phyloP scores from a whole-genome alignment of 2,113 vertebrate species.

The Leptocoma aspasia region DNA sequence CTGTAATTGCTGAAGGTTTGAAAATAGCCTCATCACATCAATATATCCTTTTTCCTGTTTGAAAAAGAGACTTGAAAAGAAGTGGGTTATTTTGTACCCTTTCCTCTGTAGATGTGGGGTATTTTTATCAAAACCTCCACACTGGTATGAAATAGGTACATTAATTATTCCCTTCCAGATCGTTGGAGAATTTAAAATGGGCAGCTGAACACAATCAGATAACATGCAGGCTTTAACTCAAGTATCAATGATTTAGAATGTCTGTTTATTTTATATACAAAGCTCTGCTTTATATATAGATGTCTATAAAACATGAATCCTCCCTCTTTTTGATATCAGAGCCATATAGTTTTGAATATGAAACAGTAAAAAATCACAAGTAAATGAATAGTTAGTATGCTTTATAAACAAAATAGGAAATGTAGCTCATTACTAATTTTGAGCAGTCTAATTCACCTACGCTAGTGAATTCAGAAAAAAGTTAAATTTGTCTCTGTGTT shows the following conservation, averaged over 20 bases:
- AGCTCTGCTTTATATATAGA: not conserved
- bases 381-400: not conserved
- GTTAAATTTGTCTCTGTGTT: not conserved
- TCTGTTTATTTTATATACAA: not conserved
- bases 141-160: not conserved
- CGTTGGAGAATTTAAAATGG: not conserved
- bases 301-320: not conserved
- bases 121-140: not conserved
- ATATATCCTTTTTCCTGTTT: not conserved
- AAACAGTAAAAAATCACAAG: not conserved
- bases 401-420: not conserved
- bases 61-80: not conserved
- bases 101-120: not conserved
- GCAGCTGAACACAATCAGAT: not conserved
- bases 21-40: constrained; percentile 26
- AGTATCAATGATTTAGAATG: not conserved
- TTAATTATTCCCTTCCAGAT: not conserved
- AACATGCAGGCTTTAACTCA: not conserved
- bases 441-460: not conserved
- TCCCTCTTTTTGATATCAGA: not conserved
- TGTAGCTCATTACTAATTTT: not conserved
- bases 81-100: not conserved
- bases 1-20: constrained; percentile 37
- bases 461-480: not conserved
- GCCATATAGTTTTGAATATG: not conserved